These are phyloP conservation scores for Drosophila kanekoi DNA, from an alignment of 2,888 invertebrate genomes.

Conservation along the genomic window DNA sequence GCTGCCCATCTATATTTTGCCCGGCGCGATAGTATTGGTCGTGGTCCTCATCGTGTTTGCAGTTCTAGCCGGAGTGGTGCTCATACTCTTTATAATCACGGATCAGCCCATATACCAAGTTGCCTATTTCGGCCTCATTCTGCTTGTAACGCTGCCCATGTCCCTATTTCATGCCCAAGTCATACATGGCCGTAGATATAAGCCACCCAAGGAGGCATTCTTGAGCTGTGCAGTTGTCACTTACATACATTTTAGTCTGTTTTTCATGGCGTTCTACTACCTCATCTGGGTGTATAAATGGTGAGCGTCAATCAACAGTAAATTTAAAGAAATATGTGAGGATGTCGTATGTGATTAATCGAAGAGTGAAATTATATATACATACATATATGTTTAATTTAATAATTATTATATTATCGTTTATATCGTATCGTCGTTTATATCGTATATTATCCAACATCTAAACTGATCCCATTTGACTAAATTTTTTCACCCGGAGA, in stretches of 20 bases:
- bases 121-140: conserved; percentile 27
- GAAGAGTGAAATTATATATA: too few relatives aligned
- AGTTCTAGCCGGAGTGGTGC: background rate
- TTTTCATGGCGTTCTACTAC: conserved; percentile 28
- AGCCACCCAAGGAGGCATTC: conserved; percentile 20
- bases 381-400: too few relatives aligned
- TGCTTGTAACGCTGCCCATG: conserved; percentile 6
- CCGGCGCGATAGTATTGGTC: conserved; percentile 37
- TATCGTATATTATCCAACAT: too few relatives aligned
- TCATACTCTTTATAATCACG: conserved; percentile 31
- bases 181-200: conserved; percentile 37
- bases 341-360: too few relatives aligned
- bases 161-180: conserved; percentile 36
- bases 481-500: too few relatives aligned
- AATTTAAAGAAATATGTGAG: too few relatives aligned
- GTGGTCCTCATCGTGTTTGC: conserved; percentile 17
- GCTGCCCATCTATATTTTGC: conserved; percentile 36
- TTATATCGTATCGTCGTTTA: too few relatives aligned
- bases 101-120: background rate
- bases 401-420: too few relatives aligned
- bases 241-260: conserved; percentile 32
- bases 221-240: conserved; percentile 22
- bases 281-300: conserved; percentile 18
- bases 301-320: background rate
- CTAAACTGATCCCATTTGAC: too few relatives aligned